Evolutionary conservation across 2,797 vertebrate genomes (phyloP).

Genomic region (Sebastes taczanowskii): DNA sequence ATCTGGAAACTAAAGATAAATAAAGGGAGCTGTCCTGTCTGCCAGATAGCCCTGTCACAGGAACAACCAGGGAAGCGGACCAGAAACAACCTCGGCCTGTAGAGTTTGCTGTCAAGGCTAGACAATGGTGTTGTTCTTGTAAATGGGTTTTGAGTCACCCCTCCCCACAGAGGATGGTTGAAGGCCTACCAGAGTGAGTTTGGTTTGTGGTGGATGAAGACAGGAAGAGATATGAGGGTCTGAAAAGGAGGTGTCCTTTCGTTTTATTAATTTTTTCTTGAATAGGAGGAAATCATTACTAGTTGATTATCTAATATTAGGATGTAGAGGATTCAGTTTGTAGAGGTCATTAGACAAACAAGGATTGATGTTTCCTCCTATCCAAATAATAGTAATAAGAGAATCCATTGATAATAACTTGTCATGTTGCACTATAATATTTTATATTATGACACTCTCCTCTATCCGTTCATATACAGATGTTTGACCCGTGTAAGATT

Average conservation of each 20-base stretch:
- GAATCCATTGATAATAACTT: neutral
- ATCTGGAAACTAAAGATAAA: slow-evolving; percentile 36
- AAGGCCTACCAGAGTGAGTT: slow-evolving; percentile 9
- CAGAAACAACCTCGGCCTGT: slow-evolving; percentile 32
- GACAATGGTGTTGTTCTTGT: slow-evolving; percentile 71
- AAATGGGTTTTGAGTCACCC: neutral
- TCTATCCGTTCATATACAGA: neutral
- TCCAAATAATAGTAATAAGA: neutral
- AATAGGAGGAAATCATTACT: slow-evolving; percentile 22
- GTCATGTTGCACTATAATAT: neutral
- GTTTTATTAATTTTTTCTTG: slow-evolving; percentile 6
- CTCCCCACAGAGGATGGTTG: slow-evolving; percentile 7
- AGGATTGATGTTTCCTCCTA: neutral
- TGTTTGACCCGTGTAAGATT: neutral
- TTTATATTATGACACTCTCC: neutral
- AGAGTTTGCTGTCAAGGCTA: slow-evolving; percentile 39
- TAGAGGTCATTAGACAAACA: neutral
- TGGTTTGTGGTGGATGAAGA: slow-evolving; percentile 12
- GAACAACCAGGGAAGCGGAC: slow-evolving; percentile 39
- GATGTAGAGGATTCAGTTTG: neutral
- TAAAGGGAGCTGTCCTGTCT: slow-evolving; percentile 8
- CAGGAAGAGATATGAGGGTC: slow-evolving; percentile 53
- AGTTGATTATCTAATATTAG: neutral
- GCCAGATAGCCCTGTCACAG: slow-evolving; percentile 30
- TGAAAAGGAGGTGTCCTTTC: neutral